phyloP scores from a whole-genome alignment of 2,113 vertebrate genomes.

The Gopherus flavomarginatus region DNA sequence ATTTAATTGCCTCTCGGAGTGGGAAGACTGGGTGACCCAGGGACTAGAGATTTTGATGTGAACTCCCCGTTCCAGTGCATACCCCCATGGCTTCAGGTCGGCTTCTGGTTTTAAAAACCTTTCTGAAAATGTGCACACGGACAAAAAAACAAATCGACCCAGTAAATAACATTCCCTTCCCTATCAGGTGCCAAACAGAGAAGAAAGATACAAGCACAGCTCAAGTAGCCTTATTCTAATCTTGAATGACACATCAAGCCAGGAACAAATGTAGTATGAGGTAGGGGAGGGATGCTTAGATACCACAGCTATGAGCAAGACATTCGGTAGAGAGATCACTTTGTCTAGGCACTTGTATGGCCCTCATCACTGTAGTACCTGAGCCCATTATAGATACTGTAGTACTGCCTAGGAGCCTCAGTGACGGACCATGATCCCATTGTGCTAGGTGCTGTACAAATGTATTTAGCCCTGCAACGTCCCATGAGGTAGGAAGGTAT shows the following conservation, averaged over 20 bases:
- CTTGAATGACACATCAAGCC: not conserved
- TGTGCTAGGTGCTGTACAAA: not conserved
- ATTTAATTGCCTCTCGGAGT: slow-evolving; percentile 23
- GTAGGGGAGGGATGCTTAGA: not conserved
- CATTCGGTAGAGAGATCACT: not conserved
- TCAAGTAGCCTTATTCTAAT: slow-evolving; percentile 12
- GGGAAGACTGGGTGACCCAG: not conserved
- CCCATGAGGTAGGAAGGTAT: not conserved
- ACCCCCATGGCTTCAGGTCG: not conserved
- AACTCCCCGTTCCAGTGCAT: not conserved
- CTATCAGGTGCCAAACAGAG: not conserved
- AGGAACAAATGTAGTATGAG: not conserved
- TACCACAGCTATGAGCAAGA: not conserved
- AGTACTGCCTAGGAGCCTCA: not conserved
- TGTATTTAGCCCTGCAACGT: not conserved
- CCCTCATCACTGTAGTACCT: not conserved
- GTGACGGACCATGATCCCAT: not conserved
- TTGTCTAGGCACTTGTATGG: rapidly evolving
- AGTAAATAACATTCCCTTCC: slow-evolving; percentile 7
- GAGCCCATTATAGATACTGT: not conserved
- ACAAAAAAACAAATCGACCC: not conserved
- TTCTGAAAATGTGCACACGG: not conserved
- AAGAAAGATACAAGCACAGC: slow-evolving; percentile 2
- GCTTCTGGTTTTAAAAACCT: not conserved
- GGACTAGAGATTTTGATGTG: not conserved